Conservation (phyloP, 2,113 vertebrate species). For the Oxyura jamaicensis region DNA sequence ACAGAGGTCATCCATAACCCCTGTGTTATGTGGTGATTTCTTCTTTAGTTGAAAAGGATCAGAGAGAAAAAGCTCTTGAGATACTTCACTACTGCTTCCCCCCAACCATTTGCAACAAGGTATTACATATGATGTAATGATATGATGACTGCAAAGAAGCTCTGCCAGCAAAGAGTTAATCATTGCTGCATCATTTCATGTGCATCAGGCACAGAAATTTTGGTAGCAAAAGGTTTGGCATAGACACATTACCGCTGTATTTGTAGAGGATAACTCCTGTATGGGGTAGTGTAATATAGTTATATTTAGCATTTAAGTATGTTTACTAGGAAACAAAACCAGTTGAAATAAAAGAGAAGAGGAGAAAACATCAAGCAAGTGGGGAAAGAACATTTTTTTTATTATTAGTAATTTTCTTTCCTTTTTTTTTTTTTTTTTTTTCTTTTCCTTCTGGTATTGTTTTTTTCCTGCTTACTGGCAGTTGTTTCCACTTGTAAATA, state of each 20-base stretch:
- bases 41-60: neutral
- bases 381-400: neutral
- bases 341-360: neutral
- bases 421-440: neutral
- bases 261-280: neutral
- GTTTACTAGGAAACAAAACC: neutral
- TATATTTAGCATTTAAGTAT: neutral
- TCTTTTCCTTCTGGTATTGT: neutral
- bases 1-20: neutral
- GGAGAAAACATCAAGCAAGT: neutral
- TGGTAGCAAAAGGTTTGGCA: neutral
- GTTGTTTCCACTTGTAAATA: neutral
- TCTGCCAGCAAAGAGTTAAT: neutral
- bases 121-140: neutral
- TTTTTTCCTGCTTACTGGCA: neutral
- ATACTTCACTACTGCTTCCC: neutral
- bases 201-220: neutral
- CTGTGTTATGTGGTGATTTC: neutral
- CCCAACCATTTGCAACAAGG: neutral
- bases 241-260: neutral
- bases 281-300: neutral
- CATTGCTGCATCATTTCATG: neutral
- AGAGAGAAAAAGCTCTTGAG: neutral
- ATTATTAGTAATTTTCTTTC: neutral
- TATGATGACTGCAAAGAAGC: neutral